Evolutionary conservation across 2,797 vertebrate species (phyloP).

Genomic region (Taeniopygia guttata): DNA sequence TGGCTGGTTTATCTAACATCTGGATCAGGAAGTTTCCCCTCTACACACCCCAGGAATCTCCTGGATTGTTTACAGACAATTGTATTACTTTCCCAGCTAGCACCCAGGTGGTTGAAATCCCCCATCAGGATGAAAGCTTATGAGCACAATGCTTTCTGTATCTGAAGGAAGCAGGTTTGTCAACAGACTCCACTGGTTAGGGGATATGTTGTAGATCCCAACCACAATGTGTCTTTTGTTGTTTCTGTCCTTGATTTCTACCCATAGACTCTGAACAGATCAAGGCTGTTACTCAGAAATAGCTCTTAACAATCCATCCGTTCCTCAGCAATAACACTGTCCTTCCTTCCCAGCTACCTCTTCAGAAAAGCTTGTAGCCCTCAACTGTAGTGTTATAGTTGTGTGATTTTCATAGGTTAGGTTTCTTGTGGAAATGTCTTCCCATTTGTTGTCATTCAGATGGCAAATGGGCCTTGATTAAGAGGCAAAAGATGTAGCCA

Average conservation of each 20-base stretch:
- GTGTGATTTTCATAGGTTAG: not conserved
- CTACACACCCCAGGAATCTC: not conserved
- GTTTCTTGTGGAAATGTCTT: not conserved
- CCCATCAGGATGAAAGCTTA: not conserved
- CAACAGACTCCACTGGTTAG: not conserved
- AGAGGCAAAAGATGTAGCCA: not conserved
- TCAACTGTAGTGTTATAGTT: not conserved
- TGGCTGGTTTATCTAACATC: not conserved
- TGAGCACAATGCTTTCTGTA: not conserved
- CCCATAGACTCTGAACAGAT: not conserved
- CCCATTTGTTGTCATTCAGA: not conserved
- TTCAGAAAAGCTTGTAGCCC: fast-evolving
- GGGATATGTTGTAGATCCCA: not conserved
- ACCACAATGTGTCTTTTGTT: not conserved
- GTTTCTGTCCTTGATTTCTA: not conserved
- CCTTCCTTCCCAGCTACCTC: not conserved
- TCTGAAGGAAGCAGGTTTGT: not conserved
- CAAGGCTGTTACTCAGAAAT: not conserved
- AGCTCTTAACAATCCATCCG: not conserved
- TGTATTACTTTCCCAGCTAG: not conserved
- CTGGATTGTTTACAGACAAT: not conserved
- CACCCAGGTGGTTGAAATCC: not conserved
- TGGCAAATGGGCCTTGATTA: not conserved
- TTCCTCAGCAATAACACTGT: not conserved
- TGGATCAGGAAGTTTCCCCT: not conserved